Percentiles rank a stretch among this genome's conserved stretches.
Evolutionary conservation across 2,888 invertebrate genomes (phyloP).

Genomic region (Hirtodrosophila trivittata): DNA sequence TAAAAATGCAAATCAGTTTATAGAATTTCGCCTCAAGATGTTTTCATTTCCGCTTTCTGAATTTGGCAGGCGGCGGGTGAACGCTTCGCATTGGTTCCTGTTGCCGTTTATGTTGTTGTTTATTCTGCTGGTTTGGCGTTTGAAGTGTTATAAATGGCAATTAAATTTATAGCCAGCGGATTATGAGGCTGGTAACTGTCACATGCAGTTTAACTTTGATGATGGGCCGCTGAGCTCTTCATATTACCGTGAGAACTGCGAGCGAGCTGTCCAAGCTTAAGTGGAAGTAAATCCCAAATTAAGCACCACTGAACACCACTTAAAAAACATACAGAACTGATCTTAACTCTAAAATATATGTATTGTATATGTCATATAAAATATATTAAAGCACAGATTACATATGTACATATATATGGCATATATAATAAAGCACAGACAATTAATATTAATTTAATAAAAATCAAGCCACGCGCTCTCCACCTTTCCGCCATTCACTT

Average conservation of each 20-base stretch:
- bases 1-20: conserved; percentile 78
- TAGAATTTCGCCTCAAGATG: conserved; percentile 70
- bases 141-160: conserved; percentile 74
- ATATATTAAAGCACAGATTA: no score
- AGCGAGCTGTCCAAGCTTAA: neutral
- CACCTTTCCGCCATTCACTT: no score
- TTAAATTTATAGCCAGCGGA: conserved; percentile 71
- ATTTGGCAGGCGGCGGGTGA: conserved; percentile 51
- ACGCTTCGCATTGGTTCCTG: neutral
- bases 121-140: conserved; percentile 26
- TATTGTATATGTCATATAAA: no score
- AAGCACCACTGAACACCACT: no score
- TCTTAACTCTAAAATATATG: no score
- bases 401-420: no score
- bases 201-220: conserved; percentile 42
- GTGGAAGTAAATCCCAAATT: neutral
- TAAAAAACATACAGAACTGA: no score
- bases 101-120: conserved; percentile 7
- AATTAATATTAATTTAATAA: no score
- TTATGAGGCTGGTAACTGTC: conserved; percentile 75
- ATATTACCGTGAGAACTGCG: conserved; percentile 13
- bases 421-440: no score
- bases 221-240: conserved; percentile 1
- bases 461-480: no score
- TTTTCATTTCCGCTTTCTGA: conserved; percentile 69